These are phyloP conservation scores for Lasioglossum oenotherae DNA, from an alignment of 2,888 invertebrate species.

Conservation along the genomic window DNA sequence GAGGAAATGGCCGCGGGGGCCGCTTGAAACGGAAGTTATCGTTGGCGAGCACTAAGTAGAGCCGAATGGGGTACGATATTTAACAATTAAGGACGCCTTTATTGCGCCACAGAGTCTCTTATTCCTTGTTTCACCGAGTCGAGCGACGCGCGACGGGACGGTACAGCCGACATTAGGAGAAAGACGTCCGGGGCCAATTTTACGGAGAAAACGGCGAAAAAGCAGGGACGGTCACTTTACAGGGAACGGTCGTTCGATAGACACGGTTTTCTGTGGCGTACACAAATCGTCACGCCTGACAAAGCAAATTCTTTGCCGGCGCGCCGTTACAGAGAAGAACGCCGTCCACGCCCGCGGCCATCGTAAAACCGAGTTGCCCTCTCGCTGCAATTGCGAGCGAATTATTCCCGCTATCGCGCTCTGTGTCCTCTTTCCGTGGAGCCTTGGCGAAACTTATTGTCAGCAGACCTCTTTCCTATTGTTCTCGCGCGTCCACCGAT, in stretches of 20 bases:
- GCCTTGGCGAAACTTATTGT: neutral
- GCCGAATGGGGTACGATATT: conserved; percentile 51
- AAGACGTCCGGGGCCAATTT: neutral
- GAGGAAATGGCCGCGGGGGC: too few species aligned
- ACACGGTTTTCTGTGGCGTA: conserved; percentile 7
- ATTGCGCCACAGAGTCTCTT: conserved; percentile 15
- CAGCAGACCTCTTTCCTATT: neutral
- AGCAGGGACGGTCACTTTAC: conserved; percentile 18
- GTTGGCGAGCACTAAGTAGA: conserved; percentile 13
- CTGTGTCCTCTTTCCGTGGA: neutral
- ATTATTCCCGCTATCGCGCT: conserved; percentile 28
- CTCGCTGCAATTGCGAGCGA: conserved; percentile 38
- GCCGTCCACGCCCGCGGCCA: neutral
- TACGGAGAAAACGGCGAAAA: conserved; percentile 11
- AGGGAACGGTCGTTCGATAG: conserved; percentile 13
- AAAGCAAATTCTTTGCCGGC: neutral
- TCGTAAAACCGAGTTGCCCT: conserved; percentile 27
- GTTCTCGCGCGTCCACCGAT: neutral
- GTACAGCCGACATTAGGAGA: neutral
- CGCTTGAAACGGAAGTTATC: conserved; percentile 3
- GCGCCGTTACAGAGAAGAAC: neutral
- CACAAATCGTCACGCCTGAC: conserved; percentile 20
- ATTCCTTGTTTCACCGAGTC: neutral
- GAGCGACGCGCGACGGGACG: too few species aligned
- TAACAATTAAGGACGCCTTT: conserved; percentile 62